A percentile compares a stretch with the other conserved stretches of the same genome.
These are phyloP conservation scores for Automeris io DNA, from an alignment of 2,888 invertebrate species.

Conservation along the genomic window DNA sequence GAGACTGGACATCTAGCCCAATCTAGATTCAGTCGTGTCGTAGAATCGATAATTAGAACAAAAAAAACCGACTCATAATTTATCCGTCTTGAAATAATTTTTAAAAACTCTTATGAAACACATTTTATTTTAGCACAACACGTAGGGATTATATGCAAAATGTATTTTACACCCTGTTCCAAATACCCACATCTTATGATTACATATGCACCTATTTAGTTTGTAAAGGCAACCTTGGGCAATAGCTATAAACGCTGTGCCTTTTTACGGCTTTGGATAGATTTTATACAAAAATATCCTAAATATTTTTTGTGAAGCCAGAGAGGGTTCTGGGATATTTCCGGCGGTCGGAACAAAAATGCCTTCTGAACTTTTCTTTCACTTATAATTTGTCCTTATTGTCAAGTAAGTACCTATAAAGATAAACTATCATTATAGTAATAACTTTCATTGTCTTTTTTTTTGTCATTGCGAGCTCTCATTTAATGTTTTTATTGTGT, in stretches of 20 bases:
- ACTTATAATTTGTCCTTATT: background rate
- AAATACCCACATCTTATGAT: too few species aligned
- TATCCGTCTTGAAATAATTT: too few species aligned
- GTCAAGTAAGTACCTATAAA: background rate
- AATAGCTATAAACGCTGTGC: background rate
- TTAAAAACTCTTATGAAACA: too few species aligned
- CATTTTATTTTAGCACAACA: too few species aligned
- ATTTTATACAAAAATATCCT: slow-evolving; percentile 24
- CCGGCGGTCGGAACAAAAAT: slow-evolving; percentile 6
- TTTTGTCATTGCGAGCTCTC: too few species aligned
- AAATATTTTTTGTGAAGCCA: slow-evolving; percentile 9
- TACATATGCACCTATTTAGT: too few species aligned
- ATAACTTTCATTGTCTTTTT: background rate
- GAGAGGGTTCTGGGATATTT: slow-evolving; percentile 5
- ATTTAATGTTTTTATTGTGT: background rate
- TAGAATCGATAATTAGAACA: too few species aligned
- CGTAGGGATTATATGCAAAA: too few species aligned
- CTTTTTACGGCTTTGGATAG: slow-evolving; percentile 28
- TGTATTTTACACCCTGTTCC: too few species aligned
- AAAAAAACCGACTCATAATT: too few species aligned
- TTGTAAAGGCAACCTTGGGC: background rate
- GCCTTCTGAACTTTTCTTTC: slow-evolving; percentile 4
- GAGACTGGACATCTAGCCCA: too few species aligned
- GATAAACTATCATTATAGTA: background rate
- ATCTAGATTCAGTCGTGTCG: too few species aligned